Evolutionary conservation across 2,797 vertebrate species (phyloP).

Genomic region (Ctenopoma kingsleyae): DNA sequence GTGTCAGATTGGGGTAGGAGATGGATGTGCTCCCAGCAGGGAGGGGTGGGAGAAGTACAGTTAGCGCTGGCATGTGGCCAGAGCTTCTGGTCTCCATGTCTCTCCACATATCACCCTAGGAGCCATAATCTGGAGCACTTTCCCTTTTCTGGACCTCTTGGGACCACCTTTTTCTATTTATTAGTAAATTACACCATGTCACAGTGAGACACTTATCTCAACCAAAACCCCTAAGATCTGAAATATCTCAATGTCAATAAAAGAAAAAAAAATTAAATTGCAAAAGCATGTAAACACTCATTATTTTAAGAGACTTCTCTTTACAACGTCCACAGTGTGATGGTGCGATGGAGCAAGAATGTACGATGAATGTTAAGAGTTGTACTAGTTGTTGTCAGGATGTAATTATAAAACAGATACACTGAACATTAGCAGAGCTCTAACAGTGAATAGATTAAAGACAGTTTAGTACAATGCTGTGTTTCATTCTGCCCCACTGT

Average conservation of each 20-base stretch:
- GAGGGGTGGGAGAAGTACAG: slow-evolving; percentile 89
- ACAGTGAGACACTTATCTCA: slow-evolving; percentile 54
- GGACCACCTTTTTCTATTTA: slow-evolving; percentile 76
- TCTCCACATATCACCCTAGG: slow-evolving; percentile 58
- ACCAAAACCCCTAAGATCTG: slow-evolving; percentile 33
- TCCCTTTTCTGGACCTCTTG: slow-evolving; percentile 65
- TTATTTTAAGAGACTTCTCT: slow-evolving; percentile 36
- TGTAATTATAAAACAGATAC: slow-evolving; percentile 79
- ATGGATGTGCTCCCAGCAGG: slow-evolving; percentile 92
- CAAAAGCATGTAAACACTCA: background rate
- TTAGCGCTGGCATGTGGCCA: slow-evolving; percentile 91
- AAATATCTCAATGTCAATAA: slow-evolving; percentile 64
- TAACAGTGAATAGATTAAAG: slow-evolving; percentile 79
- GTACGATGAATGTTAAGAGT: slow-evolving; percentile 62
- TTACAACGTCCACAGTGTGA: slow-evolving; percentile 35
- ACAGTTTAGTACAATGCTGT: slow-evolving; percentile 77
- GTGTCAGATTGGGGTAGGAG: slow-evolving; percentile 89
- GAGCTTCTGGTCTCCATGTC: slow-evolving; percentile 74
- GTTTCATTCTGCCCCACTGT: slow-evolving; percentile 71
- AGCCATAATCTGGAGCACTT: slow-evolving; percentile 60
- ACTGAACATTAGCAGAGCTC: slow-evolving; percentile 67
- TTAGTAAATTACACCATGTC: slow-evolving; percentile 86
- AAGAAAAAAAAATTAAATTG: slow-evolving; percentile 27
- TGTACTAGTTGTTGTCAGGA: slow-evolving; percentile 72
- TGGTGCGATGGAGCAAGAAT: slow-evolving; percentile 54